Conservation (phyloP, 2,113 vertebrate genomes). For the Chiloscyllium plagiosum region DNA sequence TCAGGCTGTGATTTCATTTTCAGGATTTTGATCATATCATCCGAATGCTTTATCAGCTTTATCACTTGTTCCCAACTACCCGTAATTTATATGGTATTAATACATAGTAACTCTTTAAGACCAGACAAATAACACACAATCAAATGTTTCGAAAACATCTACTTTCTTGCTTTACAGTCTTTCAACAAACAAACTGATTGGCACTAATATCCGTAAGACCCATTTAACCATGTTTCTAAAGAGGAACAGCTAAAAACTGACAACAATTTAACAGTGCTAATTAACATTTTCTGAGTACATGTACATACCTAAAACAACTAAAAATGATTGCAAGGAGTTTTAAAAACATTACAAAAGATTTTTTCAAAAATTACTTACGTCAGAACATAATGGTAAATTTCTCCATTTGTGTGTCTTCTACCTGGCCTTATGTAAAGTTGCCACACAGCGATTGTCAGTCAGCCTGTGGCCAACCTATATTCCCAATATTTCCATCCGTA, state of each 20-base stretch:
- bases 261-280: not conserved
- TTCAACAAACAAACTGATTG: not conserved
- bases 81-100: not conserved
- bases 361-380: not conserved
- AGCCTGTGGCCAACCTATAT: not conserved
- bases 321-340: not conserved
- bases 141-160: not conserved
- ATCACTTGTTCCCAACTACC: not conserved
- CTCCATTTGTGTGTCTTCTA: not conserved
- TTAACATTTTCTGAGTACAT: not conserved
- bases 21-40: not conserved
- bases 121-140: not conserved
- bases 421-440: not conserved
- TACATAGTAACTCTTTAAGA: not conserved
- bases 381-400: not conserved
- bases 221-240: not conserved
- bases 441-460: not conserved
- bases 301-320: not conserved
- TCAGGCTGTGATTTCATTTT: conserved; percentile 11
- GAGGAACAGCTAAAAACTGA: not conserved
- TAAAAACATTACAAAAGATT: not conserved
- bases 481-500: not conserved
- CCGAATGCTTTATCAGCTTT: not conserved
- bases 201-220: not conserved
- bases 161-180: not conserved